A percentile compares a stretch with the other conserved stretches of the same genome.
phyloP scores from a whole-genome alignment of 2,113 vertebrate genomes.

The Podiceps cristatus region DNA sequence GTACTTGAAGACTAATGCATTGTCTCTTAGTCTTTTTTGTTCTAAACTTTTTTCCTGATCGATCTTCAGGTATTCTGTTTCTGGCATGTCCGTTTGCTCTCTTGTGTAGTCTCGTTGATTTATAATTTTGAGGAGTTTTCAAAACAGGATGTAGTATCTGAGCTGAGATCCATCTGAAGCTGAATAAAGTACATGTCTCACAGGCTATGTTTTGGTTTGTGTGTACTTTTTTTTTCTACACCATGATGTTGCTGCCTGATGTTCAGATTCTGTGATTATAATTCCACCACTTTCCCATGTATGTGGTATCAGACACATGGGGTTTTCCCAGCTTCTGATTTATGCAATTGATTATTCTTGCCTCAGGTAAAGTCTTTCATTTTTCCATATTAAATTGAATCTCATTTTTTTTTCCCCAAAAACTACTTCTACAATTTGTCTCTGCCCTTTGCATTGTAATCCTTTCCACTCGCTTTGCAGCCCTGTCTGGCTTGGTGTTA shows the following conservation, averaged over 20 bases:
- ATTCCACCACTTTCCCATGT: background rate
- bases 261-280: background rate
- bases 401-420: too few relatives aligned
- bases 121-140: background rate
- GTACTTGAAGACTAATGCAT: background rate
- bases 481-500: background rate
- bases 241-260: background rate
- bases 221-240: background rate
- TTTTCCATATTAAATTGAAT: background rate
- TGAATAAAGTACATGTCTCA: background rate
- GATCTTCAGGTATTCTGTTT: background rate
- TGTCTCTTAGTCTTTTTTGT: background rate
- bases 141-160: too few relatives aligned
- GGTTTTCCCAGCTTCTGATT: background rate
- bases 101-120: background rate
- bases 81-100: background rate
- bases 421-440: background rate
- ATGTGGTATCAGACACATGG: background rate
- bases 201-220: rapidly evolving
- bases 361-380: background rate
- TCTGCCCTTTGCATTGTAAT: background rate
- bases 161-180: background rate
- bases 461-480: background rate
- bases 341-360: background rate
- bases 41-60: background rate